phyloP scores from a whole-genome alignment of 92 coral and sea anemone species.

The Paragorgia papillata region DNA sequence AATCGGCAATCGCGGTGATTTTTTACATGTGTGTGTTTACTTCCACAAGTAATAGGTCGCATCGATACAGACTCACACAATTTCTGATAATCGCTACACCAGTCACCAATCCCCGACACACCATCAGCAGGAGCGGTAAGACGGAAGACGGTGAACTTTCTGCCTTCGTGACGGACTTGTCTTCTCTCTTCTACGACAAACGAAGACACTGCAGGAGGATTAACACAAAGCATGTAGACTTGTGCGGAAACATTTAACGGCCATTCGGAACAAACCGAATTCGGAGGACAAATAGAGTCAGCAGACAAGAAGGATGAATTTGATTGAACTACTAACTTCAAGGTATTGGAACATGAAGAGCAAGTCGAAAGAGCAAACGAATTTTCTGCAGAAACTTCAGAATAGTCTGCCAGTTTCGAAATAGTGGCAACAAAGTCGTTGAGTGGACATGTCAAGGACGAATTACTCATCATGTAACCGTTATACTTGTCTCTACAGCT shows the following conservation, averaged over 20 bases:
- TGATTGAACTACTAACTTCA: constrained; percentile 6
- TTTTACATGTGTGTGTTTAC: constrained; percentile 2
- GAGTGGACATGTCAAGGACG: constrained; percentile 20
- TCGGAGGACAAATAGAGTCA: neutral
- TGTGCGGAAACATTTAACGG: neutral
- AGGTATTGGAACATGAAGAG: constrained; percentile 39
- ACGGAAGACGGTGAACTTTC: constrained; percentile 42
- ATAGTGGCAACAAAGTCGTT: constrained; percentile 17
- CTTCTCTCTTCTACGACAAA: constrained; percentile 8
- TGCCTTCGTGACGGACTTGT: constrained; percentile 8
- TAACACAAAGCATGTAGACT: constrained; percentile 40
- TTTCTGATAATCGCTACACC: constrained; percentile 40
- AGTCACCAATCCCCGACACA: constrained; percentile 1
- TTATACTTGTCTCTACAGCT: constrained; percentile 16
- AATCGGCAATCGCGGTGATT: constrained; percentile 46
- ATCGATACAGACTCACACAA: constrained; percentile 27
- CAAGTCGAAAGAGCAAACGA: constrained; percentile 51
- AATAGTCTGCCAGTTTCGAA: constrained; percentile 54
- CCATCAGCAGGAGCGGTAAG: constrained; percentile 20
- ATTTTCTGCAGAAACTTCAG: constrained; percentile 35
- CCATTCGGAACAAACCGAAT: neutral
- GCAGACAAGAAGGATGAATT: neutral
- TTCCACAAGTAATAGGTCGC: constrained; percentile 35
- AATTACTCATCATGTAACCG: neutral
- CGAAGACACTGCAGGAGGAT: neutral